Evolutionary conservation across 2,113 vertebrate genomes (phyloP), one percentile per base, ranked within the genome.

Genomic region (Syngnathus typhle): DNA sequence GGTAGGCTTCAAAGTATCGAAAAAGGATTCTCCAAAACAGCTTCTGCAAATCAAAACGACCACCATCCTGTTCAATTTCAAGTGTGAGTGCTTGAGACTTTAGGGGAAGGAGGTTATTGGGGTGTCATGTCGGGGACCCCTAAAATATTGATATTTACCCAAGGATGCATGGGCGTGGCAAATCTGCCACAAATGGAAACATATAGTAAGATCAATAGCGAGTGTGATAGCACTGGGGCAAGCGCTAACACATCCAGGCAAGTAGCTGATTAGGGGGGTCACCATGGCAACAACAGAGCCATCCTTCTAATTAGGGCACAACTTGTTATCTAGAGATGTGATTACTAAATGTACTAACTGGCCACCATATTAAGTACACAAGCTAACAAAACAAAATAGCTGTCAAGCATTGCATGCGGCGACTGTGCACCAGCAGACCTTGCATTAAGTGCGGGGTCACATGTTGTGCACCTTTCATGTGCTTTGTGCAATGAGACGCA

Each of bases 401-500:
- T 19, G 37, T 41, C 19, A n/a, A 10, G 9, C 2, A 19, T 19
- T 55, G 7, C 36, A 7, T n/a, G 37, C 15, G 27, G 12, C 11
- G 5, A 13, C 23, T 1, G 32, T 36, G 18, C 16, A 60, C 19
- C 37, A 41, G n/a, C 38, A 21, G 10, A 13, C 38, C 1, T 3
- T 18, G 32, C 7, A 37, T 37, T 59, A 38, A 61, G 19, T 4
- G 16, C 15, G 59, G 19, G 59, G 59, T 21, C 19, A n/a, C 37
- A n/a, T 7, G 18, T 41, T 12, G 9, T 43, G 38, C 59, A 61
- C 38, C 38, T 61, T 61, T 41, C 19, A 21, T 61, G 59, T 13
- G 59, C 38, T 41, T 60, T 61, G 59, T 61, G 38, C 38, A 61
- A 61, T 41, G 19, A 61, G 59, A 61, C 59, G 11, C n/a, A 61